Percentiles rank a stretch among this genome's conserved stretches.
phyloP scores from a whole-genome alignment of 1,140 invertebrate species.

The Habropoda laboriosa region DNA sequence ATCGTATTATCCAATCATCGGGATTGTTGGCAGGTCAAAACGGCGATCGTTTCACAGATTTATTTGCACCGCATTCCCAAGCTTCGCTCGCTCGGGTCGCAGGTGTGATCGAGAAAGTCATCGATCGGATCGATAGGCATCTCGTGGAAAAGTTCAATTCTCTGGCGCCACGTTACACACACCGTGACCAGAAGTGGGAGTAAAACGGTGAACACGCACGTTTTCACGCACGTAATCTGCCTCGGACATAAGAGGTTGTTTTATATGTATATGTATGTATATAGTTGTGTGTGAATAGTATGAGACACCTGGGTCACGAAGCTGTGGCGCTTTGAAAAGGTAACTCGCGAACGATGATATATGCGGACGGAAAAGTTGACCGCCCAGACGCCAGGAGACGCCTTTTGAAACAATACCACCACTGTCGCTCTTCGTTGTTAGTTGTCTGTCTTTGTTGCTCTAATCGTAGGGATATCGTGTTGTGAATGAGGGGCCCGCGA shows the following conservation, averaged over 20 bases:
- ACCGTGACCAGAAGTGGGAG: not conserved
- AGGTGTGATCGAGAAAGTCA: slow-evolving; percentile 66
- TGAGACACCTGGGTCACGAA: slow-evolving; percentile 41
- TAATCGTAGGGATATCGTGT: not conserved
- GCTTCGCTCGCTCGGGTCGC: slow-evolving; percentile 32
- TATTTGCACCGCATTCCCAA: slow-evolving; percentile 46
- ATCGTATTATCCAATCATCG: slow-evolving; percentile 24
- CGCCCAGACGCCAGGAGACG: slow-evolving; percentile 44
- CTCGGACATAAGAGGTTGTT: not conserved
- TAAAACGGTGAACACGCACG: slow-evolving; percentile 38
- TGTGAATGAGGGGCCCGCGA: slow-evolving; percentile 22
- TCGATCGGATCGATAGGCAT: slow-evolving; percentile 59
- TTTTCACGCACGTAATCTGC: not conserved
- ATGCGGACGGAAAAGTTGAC: slow-evolving; percentile 43
- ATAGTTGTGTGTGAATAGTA: too few relatives aligned
- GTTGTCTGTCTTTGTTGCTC: not conserved
- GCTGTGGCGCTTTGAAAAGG: slow-evolving; percentile 44
- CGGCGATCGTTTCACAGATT: slow-evolving; percentile 43
- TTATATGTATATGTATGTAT: not conserved
- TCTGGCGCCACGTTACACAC: slow-evolving; percentile 49
- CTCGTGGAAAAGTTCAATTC: slow-evolving; percentile 65
- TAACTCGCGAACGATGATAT: slow-evolving; percentile 56
- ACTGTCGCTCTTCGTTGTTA: not conserved
- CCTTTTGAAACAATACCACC: slow-evolving; percentile 50
- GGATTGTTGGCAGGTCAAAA: slow-evolving; percentile 55